Percentiles rank a stretch among this genome's conserved stretches.
phyloP scores from a whole-genome alignment of 2,797 vertebrate genomes.

The Anableps anableps region DNA sequence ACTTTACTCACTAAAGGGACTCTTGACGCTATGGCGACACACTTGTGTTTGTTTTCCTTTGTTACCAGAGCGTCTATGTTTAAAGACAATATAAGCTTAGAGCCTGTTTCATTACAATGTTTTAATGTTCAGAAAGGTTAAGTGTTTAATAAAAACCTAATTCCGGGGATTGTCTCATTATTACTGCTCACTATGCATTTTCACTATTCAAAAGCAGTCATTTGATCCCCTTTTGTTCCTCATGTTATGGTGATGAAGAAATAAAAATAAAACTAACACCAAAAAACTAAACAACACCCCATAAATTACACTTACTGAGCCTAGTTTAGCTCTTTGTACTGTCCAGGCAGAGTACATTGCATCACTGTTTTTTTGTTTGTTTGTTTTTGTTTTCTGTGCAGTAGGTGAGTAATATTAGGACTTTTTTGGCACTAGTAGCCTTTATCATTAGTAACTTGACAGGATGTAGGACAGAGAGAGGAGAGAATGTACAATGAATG shows the following conservation, averaged over 20 bases:
- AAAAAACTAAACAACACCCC: background rate
- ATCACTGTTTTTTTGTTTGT: background rate
- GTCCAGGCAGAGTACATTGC: background rate
- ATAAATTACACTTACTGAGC: background rate
- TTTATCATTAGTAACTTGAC: too few species aligned
- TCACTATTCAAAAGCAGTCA: background rate
- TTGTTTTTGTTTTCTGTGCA: too few species aligned
- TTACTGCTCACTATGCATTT: background rate
- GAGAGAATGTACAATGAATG: too few species aligned
- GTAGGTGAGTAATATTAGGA: too few species aligned
- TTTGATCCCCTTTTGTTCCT: background rate
- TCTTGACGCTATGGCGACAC: conserved; percentile 6
- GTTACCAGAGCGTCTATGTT: conserved; percentile 37
- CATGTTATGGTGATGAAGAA: background rate
- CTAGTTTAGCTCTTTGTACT: background rate
- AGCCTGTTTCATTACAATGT: conserved; percentile 53
- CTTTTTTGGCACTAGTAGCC: too few species aligned
- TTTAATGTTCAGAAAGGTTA: conserved; percentile 58
- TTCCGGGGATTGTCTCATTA: conserved; percentile 29
- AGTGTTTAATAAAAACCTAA: conserved; percentile 68
- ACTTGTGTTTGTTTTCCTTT: conserved; percentile 13
- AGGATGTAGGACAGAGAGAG: too few species aligned
- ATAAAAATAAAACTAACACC: background rate
- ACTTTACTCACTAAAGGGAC: conserved; percentile 37
- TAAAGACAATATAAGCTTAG: conserved; percentile 39